Evolutionary conservation across 2,797 vertebrate genomes (phyloP), one percentile per base, ranked within the genome.

Genomic region (Chiropotes sagulatus): DNA sequence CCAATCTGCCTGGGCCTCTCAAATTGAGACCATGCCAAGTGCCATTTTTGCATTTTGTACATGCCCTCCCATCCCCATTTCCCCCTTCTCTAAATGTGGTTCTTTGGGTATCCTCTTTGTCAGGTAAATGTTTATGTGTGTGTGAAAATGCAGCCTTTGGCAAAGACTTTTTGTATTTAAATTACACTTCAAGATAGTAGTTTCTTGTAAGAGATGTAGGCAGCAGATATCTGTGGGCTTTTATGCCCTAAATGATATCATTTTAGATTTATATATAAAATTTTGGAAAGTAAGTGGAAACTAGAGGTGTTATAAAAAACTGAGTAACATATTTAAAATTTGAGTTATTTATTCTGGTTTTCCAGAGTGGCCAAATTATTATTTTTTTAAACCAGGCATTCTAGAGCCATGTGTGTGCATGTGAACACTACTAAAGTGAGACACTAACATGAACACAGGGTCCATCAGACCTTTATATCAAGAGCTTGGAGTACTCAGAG

Each of bases 51-150:
- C 78, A 36, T 92, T 87, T 91, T 91, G 48, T 39, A 64, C 57
- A 64, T 57, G 28, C 54, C 70, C n/a, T 64, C 72, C 84, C 88
- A 17, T 4, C 5, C 9, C 36, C 7, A 54, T 87, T 64, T 19
- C 3, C 84, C 80, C 17, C 39, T 97, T 89, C 86, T 94, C 88
- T 70, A 88, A 13, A 94, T 86, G 96, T 95, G 84, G 26, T 70
- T 84, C 3, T 97, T 97, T 96, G 78, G 92, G 46, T 94, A 85
- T 91, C 46, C 89, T 98, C 64, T 88, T 33, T 96, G 33, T 79
- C 85, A 92, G 96, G 97, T 97, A 91, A 95, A 89, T 97, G 93
- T 96, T 44, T 95, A 33, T 41, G 33, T 97, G 97, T 98, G 94
- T 93, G 93, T 79, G 61, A 97, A 98, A 98, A 97, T 88, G 87